Base-by-base conservation (phyloP, 2,888 invertebrate species). In the Hydriomena furcata region DNA sequence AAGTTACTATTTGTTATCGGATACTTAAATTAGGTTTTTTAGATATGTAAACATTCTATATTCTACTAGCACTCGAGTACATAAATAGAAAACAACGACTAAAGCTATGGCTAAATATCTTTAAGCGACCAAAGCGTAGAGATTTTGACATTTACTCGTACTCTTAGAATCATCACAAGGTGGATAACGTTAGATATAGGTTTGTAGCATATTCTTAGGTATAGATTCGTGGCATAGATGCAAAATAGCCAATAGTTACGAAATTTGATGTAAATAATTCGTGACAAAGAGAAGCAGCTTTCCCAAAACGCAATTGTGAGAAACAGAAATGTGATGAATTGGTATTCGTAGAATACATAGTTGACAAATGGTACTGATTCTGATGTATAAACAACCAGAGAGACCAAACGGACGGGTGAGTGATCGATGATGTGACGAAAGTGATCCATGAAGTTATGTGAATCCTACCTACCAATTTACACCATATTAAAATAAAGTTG, bases 381-480 rank as follows among this genome's bases (percentile, higher is more conserved):
- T 5, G 2, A 13, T 21, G 6, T 10, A 31, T 7, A 34, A 17
- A 43, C 25, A 41, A 12, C 40, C 24, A 11, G 7, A 17, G 38
- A 23, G 28, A 17, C 10, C 23, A 12, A 31, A 21, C 50, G 57
- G 61, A 60, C 52, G 55, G 52, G 49, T 49, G 44, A 50, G 60
- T 74, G 72, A 75, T 74, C 57, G 69, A 76, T 72, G 62, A 63
- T 62, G 52, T 58, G 58, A 65, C 60, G 61, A 65, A 63, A 69
- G 61, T 73, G 71, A 75, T 72, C 61, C 53, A 75, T 71, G 55
- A 61, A 47, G 45, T 48, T 45, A 63, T 63, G 44, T 52, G 40
- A 50, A 58, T 58, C 38, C 42, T 42, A 49, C 13, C 17, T 32
- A 10, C 32, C 36, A 31, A 12, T 6, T 7, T 10, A 21, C 21